These are phyloP conservation scores for Cylas formicarius DNA, from an alignment of 1,140 invertebrate genomes.

Conservation along the genomic window DNA sequence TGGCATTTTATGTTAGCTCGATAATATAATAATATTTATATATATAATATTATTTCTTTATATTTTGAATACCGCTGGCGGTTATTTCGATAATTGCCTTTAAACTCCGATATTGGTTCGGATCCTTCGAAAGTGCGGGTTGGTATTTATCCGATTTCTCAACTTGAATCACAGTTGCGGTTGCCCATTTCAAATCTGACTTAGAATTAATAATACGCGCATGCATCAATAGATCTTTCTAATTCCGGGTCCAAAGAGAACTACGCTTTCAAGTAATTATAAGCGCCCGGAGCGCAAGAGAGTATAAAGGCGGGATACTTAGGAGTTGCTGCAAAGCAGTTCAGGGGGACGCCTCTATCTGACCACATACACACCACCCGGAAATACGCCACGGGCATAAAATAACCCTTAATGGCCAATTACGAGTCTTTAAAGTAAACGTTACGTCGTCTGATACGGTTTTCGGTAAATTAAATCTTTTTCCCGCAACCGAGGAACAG, in stretches of 20 bases:
- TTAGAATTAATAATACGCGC: constrained; percentile 33
- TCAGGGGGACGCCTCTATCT: constrained; percentile 29
- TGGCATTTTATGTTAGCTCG: too few relatives aligned
- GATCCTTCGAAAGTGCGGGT: too few relatives aligned
- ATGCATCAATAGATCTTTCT: constrained; percentile 35
- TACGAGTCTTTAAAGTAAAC: constrained; percentile 31
- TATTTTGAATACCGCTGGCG: too few relatives aligned
- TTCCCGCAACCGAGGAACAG: constrained; percentile 8
- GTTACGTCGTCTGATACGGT: constrained; percentile 19
- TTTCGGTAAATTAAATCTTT: constrained; percentile 24
- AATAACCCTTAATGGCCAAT: constrained; percentile 39
- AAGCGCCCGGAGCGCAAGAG: too few relatives aligned
- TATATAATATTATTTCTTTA: too few relatives aligned
- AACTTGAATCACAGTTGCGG: too few relatives aligned
- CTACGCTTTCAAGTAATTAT: constrained; percentile 38
- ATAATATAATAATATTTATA: too few relatives aligned
- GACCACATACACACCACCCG: constrained; percentile 35
- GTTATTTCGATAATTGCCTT: too few relatives aligned
- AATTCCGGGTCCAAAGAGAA: constrained; percentile 32
- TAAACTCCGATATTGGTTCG: too few relatives aligned
- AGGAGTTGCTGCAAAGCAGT: constrained; percentile 32
- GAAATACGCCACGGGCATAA: constrained; percentile 27
- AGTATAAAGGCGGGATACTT: constrained; percentile 36
- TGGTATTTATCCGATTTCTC: too few relatives aligned
- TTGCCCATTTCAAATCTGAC: constrained; percentile 31